Conservation (phyloP, 1,140 invertebrate genomes). For the Platorchestia sp. region DNA sequence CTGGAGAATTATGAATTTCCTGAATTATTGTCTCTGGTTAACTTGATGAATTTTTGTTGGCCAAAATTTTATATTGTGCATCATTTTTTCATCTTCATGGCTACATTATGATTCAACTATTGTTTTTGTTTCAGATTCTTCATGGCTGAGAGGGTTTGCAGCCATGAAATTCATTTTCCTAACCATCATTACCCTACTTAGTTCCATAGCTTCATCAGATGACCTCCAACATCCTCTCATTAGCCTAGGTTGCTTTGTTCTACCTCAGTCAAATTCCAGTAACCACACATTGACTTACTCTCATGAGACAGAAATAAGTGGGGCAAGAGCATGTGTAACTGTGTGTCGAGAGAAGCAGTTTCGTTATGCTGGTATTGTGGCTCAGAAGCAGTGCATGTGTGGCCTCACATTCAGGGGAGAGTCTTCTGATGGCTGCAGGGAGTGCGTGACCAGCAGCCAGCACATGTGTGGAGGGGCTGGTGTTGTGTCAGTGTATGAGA, state of each 20-base stretch:
- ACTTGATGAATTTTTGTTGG: too few species aligned
- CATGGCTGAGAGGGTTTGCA: neutral
- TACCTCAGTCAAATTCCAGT: neutral
- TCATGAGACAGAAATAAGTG: neutral
- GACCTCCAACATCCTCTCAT: neutral
- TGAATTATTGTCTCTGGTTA: too few species aligned
- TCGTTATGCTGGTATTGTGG: slow-evolving; percentile 59
- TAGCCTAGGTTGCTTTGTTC: neutral
- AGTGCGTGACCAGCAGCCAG: slow-evolving; percentile 53
- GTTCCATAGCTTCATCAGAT: neutral
- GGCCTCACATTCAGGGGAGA: slow-evolving; percentile 56
- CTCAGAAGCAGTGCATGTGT: slow-evolving; percentile 59
- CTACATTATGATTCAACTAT: neutral
- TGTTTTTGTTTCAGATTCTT: neutral
- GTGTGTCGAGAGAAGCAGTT: slow-evolving; percentile 58
- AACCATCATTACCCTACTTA: neutral
- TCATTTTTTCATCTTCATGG: neutral
- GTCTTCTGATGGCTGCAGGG: slow-evolving; percentile 52
- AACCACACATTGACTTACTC: neutral
- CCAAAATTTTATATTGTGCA: neutral
- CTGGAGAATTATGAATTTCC: too few species aligned
- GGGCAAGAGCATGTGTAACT: slow-evolving; percentile 57
- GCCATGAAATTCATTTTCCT: slow-evolving; percentile 23
- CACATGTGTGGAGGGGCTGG: slow-evolving; percentile 60
- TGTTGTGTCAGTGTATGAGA: slow-evolving; percentile 62